Evolutionary conservation across 2,888 invertebrate species (phyloP), one percentile per base, ranked within the genome.

Genomic region (Chaetogeoica ovagalla): DNA sequence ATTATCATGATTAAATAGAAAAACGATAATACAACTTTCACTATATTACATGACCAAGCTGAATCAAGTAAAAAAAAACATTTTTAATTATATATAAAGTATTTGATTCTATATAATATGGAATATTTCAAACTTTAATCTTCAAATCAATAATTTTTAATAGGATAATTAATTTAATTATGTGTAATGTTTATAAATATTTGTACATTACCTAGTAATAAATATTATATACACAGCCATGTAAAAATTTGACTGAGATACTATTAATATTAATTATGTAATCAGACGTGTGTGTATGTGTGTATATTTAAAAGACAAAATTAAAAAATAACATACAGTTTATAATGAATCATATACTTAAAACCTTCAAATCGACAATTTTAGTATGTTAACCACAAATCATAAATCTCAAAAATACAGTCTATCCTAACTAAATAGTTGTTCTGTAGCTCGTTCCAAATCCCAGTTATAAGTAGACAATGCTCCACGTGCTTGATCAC

Each of bases 381-480:
- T 57, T 75, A 17, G 19, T 13, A 23, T 66, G 71, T 39, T 17
- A 57, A 65, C 55, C 52, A 79, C 39, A 71, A 71, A 65, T 63
- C 52, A 79, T 55, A 71, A 71, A 5, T 23, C 48, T 63, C n/a
- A 65, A 63, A 37, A 23, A 70, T 55, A 21, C 21, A 71, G 23
- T 39, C 63, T 19, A 70, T 72, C 48, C 81, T 93, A 93, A 90
- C 92, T 93, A 87, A 94, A 92, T 84, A 94, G 88, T 86, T 91
- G 91, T 87, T 97, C 97, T 74, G 96, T 96, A 83, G 98, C 97
- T 86, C 93, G 89, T 87, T 95, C 94, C 85, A 97, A 88, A 86
- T 96, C 93, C 97, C 97, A 98, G 86, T 95, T 93, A 86, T 92
- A 93, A 66, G 95, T 93, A 75, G 97, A 97, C 75, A 98, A 89